A percentile compares a stretch with the other conserved stretches of the same genome.
Conservation (phyloP, 2,797 vertebrate species). For the Sebastes vulpes region DNA sequence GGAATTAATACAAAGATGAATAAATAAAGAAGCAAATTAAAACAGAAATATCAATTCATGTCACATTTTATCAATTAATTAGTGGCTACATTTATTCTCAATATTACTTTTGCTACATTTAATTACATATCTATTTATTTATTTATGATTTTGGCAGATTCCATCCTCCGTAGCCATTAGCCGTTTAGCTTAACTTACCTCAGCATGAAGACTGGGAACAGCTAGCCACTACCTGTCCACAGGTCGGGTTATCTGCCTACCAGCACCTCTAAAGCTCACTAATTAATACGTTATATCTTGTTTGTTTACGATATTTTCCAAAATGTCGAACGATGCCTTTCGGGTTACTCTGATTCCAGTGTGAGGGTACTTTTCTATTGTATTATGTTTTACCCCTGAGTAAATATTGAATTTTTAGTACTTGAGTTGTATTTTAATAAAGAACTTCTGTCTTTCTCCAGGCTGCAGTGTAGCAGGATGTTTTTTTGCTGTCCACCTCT, state of each 20-base stretch:
- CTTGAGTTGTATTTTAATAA: background rate
- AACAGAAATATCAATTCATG: no score
- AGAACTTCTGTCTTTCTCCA: background rate
- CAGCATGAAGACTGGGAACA: background rate
- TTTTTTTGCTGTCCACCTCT: background rate
- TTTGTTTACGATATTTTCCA: background rate
- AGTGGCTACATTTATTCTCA: no score
- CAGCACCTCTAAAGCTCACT: background rate
- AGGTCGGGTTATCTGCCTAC: background rate
- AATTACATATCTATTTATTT: no score
- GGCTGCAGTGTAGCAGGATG: background rate
- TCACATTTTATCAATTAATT: no score
- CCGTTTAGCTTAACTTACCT: background rate
- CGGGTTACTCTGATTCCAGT: no score
- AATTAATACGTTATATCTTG: background rate
- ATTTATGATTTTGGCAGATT: no score
- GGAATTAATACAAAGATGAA: no score
- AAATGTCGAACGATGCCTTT: background rate
- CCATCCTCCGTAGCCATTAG: background rate
- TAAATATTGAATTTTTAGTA: background rate
- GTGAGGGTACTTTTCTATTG: background rate
- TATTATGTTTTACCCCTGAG: background rate
- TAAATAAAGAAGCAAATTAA: no score
- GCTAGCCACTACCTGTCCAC: background rate
- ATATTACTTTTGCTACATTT: no score